phyloP scores from a whole-genome alignment of 2,888 invertebrate species.

The Norana najaformis region DNA sequence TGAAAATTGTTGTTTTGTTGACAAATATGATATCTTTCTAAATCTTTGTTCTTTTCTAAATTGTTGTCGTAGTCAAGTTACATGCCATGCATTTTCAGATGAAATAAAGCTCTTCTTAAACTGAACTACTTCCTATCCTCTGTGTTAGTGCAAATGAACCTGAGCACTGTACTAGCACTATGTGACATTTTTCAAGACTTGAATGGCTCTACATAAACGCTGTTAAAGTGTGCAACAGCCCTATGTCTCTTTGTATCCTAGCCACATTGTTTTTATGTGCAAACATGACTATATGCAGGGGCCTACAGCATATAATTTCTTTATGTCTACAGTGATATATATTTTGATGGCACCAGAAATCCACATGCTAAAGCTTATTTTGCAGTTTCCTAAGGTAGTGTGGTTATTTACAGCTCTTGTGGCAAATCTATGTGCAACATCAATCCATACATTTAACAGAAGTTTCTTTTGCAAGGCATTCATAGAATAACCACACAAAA shows the following conservation, averaged over 20 bases:
- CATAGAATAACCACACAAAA: not conserved
- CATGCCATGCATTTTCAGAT: too few relatives aligned
- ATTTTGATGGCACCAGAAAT: not conserved
- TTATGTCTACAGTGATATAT: not conserved
- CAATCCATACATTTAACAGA: not conserved
- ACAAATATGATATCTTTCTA: too few relatives aligned
- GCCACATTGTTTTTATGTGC: not conserved
- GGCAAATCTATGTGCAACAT: not conserved
- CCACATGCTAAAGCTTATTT: not conserved
- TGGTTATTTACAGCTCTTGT: not conserved
- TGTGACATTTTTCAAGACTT: not conserved
- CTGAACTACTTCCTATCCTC: too few relatives aligned
- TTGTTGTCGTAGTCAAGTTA: too few relatives aligned
- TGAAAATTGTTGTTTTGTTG: too few relatives aligned
- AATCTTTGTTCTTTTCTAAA: too few relatives aligned
- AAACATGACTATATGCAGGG: too few relatives aligned
- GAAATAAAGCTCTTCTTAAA: too few relatives aligned
- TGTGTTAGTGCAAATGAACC: not conserved
- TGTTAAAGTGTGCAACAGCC: not conserved
- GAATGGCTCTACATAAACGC: not conserved
- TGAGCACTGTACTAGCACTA: not conserved
- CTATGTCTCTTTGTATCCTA: not conserved
- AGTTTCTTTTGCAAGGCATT: not conserved
- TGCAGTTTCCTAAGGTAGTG: not conserved
- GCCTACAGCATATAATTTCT: not conserved